Evolutionary conservation across 2,888 invertebrate genomes (phyloP).

Genomic region (Noctua janthe): DNA sequence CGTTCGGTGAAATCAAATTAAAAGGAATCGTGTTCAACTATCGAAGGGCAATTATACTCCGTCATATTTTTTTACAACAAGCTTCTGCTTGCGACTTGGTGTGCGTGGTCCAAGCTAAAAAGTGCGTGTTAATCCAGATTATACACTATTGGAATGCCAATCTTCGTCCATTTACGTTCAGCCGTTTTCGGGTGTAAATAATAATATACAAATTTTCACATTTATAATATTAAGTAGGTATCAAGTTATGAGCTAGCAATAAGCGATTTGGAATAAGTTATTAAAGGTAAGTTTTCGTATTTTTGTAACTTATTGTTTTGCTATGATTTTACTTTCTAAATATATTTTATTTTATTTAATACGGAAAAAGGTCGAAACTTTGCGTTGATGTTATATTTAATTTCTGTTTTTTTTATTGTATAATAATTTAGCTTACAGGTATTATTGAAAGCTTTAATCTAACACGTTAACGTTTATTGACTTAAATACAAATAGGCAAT

Average conservation of each 20-base stretch:
- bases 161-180: not conserved
- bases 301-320: not conserved
- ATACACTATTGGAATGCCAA: not conserved
- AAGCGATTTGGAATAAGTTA: not conserved
- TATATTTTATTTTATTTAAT: not conserved
- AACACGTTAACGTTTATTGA: not conserved
- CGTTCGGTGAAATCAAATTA: not conserved
- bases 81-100: not conserved
- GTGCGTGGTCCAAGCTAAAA: not conserved
- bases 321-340: not conserved
- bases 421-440: not conserved
- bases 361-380: too few species aligned
- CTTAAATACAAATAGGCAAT: not conserved
- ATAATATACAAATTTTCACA: not conserved
- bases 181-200: not conserved
- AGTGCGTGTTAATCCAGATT: not conserved
- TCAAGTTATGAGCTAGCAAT: not conserved
- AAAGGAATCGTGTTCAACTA: too few species aligned
- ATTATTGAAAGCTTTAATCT: not conserved
- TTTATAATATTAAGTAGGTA: not conserved
- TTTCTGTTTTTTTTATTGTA: not conserved
- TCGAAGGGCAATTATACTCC: too few species aligned
- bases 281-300: not conserved
- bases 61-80: not conserved
- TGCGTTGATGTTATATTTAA: not conserved